phyloP scores from a whole-genome alignment of 2,113 vertebrate species.

The Athene noctua region DNA sequence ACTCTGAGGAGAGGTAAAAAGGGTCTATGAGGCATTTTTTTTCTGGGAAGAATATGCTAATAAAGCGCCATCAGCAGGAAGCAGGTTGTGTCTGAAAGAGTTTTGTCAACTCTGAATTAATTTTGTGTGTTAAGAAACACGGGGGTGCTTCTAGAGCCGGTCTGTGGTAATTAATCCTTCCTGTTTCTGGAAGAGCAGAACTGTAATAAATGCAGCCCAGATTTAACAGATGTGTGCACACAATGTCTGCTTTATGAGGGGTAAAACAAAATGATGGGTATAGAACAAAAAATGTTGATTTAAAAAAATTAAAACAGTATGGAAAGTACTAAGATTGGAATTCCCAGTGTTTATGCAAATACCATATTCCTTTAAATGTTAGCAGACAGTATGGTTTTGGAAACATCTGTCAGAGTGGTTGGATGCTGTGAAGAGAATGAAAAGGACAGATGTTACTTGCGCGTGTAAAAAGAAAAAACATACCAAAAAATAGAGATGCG shows the following conservation, averaged over 20 bases:
- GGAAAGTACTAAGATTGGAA: slow-evolving; percentile 70
- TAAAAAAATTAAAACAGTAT: slow-evolving; percentile 75
- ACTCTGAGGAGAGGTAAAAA: slow-evolving; percentile 84
- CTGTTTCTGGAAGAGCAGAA: slow-evolving; percentile 80
- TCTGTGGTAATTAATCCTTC: slow-evolving; percentile 86
- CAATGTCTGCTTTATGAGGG: slow-evolving; percentile 81
- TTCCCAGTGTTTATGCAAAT: slow-evolving; percentile 79
- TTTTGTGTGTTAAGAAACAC: slow-evolving; percentile 85
- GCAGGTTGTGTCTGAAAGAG: slow-evolving; percentile 86
- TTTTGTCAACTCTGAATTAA: slow-evolving; percentile 91
- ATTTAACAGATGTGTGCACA: slow-evolving; percentile 81
- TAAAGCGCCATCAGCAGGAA: slow-evolving; percentile 86
- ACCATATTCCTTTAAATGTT: slow-evolving; percentile 72
- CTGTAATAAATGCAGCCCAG: slow-evolving; percentile 77
- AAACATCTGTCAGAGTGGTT: slow-evolving; percentile 76
- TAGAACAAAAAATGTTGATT: slow-evolving; percentile 80
- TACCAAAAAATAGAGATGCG: background rate
- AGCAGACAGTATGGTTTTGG: slow-evolving; percentile 71
- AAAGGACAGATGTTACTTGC: slow-evolving; percentile 77
- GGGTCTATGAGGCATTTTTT: slow-evolving; percentile 80
- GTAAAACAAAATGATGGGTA: slow-evolving; percentile 75
- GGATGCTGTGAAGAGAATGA: slow-evolving; percentile 70
- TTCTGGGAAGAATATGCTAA: slow-evolving; percentile 88
- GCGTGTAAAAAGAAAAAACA: slow-evolving; percentile 4
- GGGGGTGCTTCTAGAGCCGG: slow-evolving; percentile 76